Base-by-base conservation (phyloP, 2,888 invertebrate species). In the Crocallis elinguaria region DNA sequence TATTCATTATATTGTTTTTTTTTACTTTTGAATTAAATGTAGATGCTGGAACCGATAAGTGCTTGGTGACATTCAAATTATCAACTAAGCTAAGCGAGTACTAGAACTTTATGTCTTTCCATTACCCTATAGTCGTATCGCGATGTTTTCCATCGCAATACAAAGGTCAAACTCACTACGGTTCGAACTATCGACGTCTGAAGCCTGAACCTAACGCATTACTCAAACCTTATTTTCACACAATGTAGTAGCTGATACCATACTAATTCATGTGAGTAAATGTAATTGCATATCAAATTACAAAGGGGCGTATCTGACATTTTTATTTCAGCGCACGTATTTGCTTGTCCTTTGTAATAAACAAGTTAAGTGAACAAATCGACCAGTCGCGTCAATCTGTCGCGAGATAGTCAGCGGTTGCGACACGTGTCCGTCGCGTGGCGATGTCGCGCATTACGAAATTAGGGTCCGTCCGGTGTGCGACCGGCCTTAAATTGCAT, bases 321-420 rank as follows among this genome's bases (percentile, higher is more conserved):
- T 77, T 77, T 74, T 79, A 79, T 78, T 78, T 73, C 68, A 62
- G 66, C 55, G 60, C 74, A 73, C 70, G 64, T 72, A 81, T 79
- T 78, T 80, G 79, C 82, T 75, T 77, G 71, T 77, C 71, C 69
- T 73, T 78, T 74, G 70, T 71, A 76, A 79, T 78, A 83, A 87
- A 84, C 80, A 82, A 84, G 84, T 85, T 79, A 82, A 85, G 87
- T 84, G 88, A 79, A 85, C 88, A 87, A 88, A 89, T 91, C 82
- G 88, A 68, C 64, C 71, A 69, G 77, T 69, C 69, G 70, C 80
- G 81, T 82, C 82, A 82, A 78, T 82, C 77, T 75, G 86, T 81
- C 87, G 80, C 79, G 87, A 80, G 86, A 71, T 80, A 69, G 76
- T 68, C 51, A 48, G 48, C 32, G 48, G 48, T 32, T 69, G 70